These are phyloP conservation scores for Ditula angustiorana DNA, from an alignment of 2,888 invertebrate genomes.

Conservation along the genomic window DNA sequence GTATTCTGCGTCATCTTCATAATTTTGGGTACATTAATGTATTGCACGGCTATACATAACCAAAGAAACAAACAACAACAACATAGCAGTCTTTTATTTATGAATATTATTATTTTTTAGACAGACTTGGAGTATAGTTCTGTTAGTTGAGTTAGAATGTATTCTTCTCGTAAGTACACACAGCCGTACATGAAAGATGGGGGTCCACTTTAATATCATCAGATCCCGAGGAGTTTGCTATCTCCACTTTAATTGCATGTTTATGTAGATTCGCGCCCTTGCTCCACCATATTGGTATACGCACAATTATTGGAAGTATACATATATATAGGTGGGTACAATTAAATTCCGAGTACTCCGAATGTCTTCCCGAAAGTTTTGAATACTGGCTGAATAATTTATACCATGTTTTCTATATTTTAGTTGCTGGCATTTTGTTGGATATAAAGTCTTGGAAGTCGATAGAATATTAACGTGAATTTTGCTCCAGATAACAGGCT, in stretches of 20 bases:
- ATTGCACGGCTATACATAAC: background rate
- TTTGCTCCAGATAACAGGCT: slow-evolving; percentile 23
- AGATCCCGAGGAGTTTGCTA: slow-evolving; percentile 53
- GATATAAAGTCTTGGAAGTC: slow-evolving; percentile 14
- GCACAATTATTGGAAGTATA: slow-evolving; percentile 45
- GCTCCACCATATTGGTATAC: slow-evolving; percentile 45
- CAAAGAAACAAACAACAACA: background rate
- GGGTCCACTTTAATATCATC: slow-evolving; percentile 59
- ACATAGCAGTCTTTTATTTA: background rate
- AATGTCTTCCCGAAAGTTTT: slow-evolving; percentile 12
- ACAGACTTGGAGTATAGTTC: background rate
- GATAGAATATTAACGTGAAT: slow-evolving; percentile 32
- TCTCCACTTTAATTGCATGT: slow-evolving; percentile 66
- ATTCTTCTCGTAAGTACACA: background rate
- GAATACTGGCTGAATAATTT: slow-evolving; percentile 31
- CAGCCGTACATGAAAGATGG: background rate
- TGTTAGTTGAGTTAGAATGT: too few relatives aligned
- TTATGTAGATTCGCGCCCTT: slow-evolving; percentile 62
- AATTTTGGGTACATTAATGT: background rate
- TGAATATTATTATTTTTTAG: background rate
- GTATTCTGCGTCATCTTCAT: background rate
- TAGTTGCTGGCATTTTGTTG: slow-evolving; percentile 22
- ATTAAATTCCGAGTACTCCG: slow-evolving; percentile 28
- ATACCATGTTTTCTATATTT: slow-evolving; percentile 37
- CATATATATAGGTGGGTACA: slow-evolving; percentile 17